These are phyloP conservation scores for Exephanes ischioxanthus DNA, from an alignment of 2,888 invertebrate species.

Conservation along the genomic window DNA sequence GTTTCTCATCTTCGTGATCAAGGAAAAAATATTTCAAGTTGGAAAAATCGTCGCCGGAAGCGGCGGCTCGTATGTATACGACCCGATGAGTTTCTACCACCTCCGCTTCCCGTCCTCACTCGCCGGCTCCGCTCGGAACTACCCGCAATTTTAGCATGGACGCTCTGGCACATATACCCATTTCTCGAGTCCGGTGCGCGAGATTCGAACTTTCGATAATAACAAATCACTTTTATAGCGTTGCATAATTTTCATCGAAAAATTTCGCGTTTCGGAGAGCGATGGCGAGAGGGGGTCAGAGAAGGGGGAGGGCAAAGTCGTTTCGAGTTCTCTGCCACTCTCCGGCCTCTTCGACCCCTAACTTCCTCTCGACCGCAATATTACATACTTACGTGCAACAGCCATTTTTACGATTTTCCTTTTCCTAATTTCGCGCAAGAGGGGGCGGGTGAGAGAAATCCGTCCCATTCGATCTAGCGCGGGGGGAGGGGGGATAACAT, in stretches of 20 bases:
- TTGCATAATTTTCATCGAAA: constrained; percentile 61
- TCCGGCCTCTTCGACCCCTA: neutral
- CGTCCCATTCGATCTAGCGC: neutral
- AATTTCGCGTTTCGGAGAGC: constrained; percentile 25
- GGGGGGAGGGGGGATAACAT: constrained; percentile 40
- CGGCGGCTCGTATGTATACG: constrained; percentile 28
- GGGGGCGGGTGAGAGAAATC: constrained; percentile 6
- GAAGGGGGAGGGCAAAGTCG: constrained; percentile 17
- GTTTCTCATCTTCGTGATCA: constrained; percentile 24
- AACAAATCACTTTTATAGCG: constrained; percentile 62
- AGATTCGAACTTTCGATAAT: constrained; percentile 59
- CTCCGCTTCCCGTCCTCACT: neutral
- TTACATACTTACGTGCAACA: constrained; percentile 9
- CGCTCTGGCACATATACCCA: neutral
- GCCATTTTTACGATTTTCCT: constrained; percentile 59
- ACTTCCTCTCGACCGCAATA: constrained; percentile 1
- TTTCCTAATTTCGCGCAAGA: constrained; percentile 59
- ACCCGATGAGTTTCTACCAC: constrained; percentile 44
- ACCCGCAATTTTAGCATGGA: constrained; percentile 40
- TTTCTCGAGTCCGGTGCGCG: neutral
- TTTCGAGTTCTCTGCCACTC: constrained; percentile 41
- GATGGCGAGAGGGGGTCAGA: neutral
- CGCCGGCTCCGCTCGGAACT: constrained; percentile 34
- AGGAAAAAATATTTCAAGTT: constrained; percentile 34
- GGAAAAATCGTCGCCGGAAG: constrained; percentile 52